Percentiles rank a stretch among this genome's conserved stretches.
These are phyloP conservation scores for Brachionus angularis DNA, from an alignment of 1,140 invertebrate genomes.

Conservation along the genomic window DNA sequence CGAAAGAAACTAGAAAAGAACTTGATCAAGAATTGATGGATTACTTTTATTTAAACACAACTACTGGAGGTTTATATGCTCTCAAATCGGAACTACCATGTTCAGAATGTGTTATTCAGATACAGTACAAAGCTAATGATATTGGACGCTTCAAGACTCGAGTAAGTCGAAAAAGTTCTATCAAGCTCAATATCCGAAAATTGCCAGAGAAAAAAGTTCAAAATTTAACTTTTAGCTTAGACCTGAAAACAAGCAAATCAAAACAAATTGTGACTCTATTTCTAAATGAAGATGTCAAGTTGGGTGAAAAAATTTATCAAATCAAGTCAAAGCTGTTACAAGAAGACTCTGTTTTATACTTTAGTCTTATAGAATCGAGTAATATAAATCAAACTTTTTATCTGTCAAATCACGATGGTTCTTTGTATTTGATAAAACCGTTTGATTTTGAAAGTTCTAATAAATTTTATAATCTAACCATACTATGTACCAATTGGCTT, in stretches of 20 bases:
- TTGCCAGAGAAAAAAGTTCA: neutral
- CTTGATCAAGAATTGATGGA: neutral
- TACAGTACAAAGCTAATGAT: neutral
- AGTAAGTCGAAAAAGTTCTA: constrained; percentile 18
- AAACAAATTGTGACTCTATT: neutral
- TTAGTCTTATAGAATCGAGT: constrained; percentile 4
- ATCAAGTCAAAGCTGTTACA: neutral
- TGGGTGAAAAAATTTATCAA: constrained; percentile 39
- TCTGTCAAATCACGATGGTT: constrained; percentile 28
- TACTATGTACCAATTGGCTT: constrained; percentile 22
- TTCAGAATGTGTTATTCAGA: neutral
- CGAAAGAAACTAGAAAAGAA: neutral
- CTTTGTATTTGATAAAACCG: constrained; percentile 25
- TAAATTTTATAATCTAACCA: neutral
- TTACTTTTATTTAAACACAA: constrained; percentile 7
- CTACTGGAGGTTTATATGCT: neutral
- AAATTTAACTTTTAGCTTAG: constrained; percentile 19
- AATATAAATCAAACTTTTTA: constrained; percentile 30
- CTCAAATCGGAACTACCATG: neutral
- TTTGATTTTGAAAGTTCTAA: neutral
- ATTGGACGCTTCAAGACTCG: constrained; percentile 15
- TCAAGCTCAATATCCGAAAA: neutral
- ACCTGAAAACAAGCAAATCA: neutral
- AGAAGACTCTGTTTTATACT: constrained; percentile 8
- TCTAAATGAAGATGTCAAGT: constrained; percentile 32